Conservation (phyloP, 2,888 invertebrate genomes). For the Caenorhabditis panamensis region DNA sequence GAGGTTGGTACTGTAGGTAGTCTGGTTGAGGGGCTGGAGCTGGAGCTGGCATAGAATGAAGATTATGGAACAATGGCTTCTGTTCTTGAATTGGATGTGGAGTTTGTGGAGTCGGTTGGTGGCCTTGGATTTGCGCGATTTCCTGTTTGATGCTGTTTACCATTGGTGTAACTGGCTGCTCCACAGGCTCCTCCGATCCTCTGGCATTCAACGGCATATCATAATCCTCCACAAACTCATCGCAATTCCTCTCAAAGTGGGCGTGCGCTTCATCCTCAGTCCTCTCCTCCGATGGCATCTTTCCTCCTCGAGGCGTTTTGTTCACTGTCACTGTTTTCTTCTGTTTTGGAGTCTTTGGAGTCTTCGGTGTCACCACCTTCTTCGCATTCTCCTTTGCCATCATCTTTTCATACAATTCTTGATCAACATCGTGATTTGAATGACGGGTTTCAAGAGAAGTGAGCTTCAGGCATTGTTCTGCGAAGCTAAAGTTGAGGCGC, state of each 20-base stretch:
- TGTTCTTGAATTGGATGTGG: too few species aligned
- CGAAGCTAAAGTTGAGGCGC: constrained; percentile 75
- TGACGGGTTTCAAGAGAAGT: constrained; percentile 63
- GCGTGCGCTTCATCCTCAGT: background rate
- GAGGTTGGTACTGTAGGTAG: too few species aligned
- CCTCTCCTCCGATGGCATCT: constrained; percentile 1
- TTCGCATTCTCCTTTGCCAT: constrained; percentile 30
- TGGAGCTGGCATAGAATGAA: too few species aligned
- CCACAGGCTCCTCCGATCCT: too few species aligned
- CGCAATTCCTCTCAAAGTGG: background rate
- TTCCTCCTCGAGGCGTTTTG: background rate
- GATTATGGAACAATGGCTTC: too few species aligned
- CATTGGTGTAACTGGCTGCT: too few species aligned
- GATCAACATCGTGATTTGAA: constrained; percentile 56
- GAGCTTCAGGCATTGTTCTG: constrained; percentile 66
- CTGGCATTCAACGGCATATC: too few species aligned
- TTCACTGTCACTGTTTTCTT: constrained; percentile 4
- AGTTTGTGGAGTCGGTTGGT: background rate
- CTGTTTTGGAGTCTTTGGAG: background rate
- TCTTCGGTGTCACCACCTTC: background rate
- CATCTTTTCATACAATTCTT: constrained; percentile 46
- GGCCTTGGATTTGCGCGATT: background rate
- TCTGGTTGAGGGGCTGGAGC: too few species aligned
- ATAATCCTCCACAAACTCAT: too few species aligned
- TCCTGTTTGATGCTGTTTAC: too few species aligned